Base-by-base conservation (phyloP, 2,888 invertebrate genomes). In the Meteorus colon region DNA sequence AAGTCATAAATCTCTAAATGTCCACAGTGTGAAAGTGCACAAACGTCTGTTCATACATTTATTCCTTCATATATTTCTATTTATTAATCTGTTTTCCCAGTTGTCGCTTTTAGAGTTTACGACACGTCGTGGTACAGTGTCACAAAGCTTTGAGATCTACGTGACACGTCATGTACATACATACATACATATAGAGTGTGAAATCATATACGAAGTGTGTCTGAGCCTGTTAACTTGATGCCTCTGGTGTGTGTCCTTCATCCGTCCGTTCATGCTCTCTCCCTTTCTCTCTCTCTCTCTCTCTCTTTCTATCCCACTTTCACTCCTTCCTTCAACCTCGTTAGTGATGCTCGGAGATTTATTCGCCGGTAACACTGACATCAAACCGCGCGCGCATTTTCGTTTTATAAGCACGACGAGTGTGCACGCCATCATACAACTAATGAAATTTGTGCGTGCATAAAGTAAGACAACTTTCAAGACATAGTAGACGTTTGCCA, bases 381-480 rank as follows among this genome's bases (percentile, higher is more conserved):
- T 19, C n/a, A 31, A 31, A n/a, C 63, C 63, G n/a, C 63, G 59
- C 24, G 31, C 31, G 14, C n/a, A 48, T 72, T 72, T 72, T 29
- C 60, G 55, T 34, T 14, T 24, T 16, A 60, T 24, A 60, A 59
- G 27, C 24, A 27, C n/a, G 31, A 62, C 63, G 31, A 31, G 34
- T 63, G 34, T 63, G n/a, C 63, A 14, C 63, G 31, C 63, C 29
- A 51, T 55, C 31, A 29, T 63, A 31, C 29, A 45, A 72, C 27
- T 72, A 72, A 72, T 72, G 63, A 62, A 72, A 72, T 72, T 72
- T 72, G 63, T 45, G 45, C 63, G 31, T 72, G 31, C 12, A 55
- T 55, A 55, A 19, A 6, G 55, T 55, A 55, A 55, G 37, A 65
- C 34, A 41, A 65, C 0, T 31, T n/a, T 8, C 19, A 24, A 55